These are phyloP conservation scores for Eira barbara DNA, from an alignment of 2,113 vertebrate genomes.

Conservation along the genomic window DNA sequence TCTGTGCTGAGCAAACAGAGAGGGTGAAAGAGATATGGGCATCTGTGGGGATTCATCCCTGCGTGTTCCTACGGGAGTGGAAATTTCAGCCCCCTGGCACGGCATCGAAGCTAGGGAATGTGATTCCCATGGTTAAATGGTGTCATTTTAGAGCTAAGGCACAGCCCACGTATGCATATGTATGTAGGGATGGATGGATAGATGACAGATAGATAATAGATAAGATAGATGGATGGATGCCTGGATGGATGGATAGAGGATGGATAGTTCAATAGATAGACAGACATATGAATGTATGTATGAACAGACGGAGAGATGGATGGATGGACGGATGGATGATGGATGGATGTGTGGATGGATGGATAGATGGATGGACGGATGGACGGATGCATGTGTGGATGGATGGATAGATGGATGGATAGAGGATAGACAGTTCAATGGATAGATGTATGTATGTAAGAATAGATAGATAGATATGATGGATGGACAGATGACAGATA, in stretches of 20 bases:
- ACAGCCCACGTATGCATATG: fast-evolving
- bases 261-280: too few relatives aligned
- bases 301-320: not conserved
- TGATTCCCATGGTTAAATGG: fast-evolving
- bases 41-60: not conserved
- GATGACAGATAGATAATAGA: not conserved
- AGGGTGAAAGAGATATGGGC: not conserved
- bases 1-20: not conserved
- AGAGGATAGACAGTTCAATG: not conserved
- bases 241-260: not conserved
- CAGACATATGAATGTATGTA: too few relatives aligned
- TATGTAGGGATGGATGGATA: not conserved
- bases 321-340: not conserved
- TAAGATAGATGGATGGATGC: not conserved
- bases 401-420: not conserved
- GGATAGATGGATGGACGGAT: not conserved
- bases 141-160: not conserved
- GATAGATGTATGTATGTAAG: not conserved
- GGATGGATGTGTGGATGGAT: not conserved
- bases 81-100: not conserved
- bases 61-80: too few relatives aligned
- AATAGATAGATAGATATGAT: not conserved
- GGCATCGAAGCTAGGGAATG: fast-evolving
- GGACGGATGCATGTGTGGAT: too few relatives aligned
- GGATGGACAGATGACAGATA: not conserved